Evolutionary conservation across 1,140 invertebrate genomes (phyloP), one percentile per base, ranked within the genome.

Genomic region (Drosophila simulans): DNA sequence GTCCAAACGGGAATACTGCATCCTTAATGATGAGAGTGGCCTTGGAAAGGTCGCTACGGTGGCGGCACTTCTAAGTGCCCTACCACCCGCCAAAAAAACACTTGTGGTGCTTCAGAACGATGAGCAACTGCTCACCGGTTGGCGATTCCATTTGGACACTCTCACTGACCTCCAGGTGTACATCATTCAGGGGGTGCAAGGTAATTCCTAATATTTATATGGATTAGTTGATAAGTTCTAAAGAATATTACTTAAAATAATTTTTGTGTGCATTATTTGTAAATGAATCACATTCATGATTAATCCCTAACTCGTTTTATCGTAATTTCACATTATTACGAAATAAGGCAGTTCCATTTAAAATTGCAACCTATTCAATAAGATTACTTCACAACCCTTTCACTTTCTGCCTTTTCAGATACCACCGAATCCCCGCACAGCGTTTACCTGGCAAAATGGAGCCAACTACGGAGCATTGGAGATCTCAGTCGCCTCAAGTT

Each of bases 11-110:
- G 86, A 92, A 39, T 90, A 83, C 45, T 77, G 89, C 53, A 68
- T 92, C 42, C 70, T 89, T 1, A 92, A 92, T 45, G 91, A 92
- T 60, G 91, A 92, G 55, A 91, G 86, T 46, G 91, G 91, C 0
- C 60, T 92, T 55, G 91, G 91, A 0, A 92, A 92, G 54, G 20
- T 31, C 42, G 86, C 79, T 0, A 51, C 86, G 2, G 60, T 89
- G 22, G 63, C 56, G 10, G 86, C 79, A 7, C 53, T 92, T 3
- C 54, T 92, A 5, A 85, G 64, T 56, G 83, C 75, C 0, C 51
- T 90, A 10, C 73, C 74, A 22, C 42, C 69, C 0, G 13, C 39
- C 1, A 90, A 86, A 40, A 91, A 89, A 52, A 78, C 73, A 0
- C 57, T 92, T 0, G 73, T 92, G 42, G 89, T 91, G 12, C 58